phyloP scores from a whole-genome alignment of 2,888 invertebrate genomes.

The Electrophaes corylata region DNA sequence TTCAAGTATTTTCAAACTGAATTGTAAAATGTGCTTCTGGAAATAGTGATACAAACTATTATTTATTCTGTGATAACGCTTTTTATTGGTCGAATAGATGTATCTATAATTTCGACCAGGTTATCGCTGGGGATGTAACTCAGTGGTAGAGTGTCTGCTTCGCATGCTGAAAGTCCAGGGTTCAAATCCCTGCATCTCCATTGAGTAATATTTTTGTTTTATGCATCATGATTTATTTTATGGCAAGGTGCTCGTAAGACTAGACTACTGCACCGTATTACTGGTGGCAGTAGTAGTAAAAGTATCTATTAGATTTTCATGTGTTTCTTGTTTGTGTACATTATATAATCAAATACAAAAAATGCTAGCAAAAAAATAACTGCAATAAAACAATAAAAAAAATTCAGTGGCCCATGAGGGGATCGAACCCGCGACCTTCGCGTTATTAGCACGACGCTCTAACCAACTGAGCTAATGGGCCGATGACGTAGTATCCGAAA shows the following conservation, averaged over 20 bases:
- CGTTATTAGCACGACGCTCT: constrained; percentile 12
- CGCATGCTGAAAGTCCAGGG: constrained; percentile 88
- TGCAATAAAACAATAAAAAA: background rate
- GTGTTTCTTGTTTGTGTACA: no score
- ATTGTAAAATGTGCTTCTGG: no score
- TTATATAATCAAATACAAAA: no score
- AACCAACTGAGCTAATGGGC: constrained; percentile 13
- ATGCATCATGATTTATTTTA: constrained; percentile 21
- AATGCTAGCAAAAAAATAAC: background rate
- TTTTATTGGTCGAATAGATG: background rate
- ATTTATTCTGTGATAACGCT: background rate
- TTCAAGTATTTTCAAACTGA: no score
- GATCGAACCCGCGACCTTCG: constrained; percentile 13
- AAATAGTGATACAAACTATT: background rate
- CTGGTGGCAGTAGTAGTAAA: no score
- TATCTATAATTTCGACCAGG: constrained; percentile 36
- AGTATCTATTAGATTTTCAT: no score
- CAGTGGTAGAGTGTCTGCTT: constrained; percentile 87
- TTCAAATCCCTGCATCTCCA: constrained; percentile 87
- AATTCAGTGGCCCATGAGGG: background rate
- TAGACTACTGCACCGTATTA: no score
- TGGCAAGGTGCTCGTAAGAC: no score
- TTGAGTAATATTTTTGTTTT: constrained; percentile 13
- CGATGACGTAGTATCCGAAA: background rate
- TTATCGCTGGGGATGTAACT: constrained; percentile 72